phyloP scores from a whole-genome alignment of 2,888 invertebrate species.

The Nemotelus pantherinus region DNA sequence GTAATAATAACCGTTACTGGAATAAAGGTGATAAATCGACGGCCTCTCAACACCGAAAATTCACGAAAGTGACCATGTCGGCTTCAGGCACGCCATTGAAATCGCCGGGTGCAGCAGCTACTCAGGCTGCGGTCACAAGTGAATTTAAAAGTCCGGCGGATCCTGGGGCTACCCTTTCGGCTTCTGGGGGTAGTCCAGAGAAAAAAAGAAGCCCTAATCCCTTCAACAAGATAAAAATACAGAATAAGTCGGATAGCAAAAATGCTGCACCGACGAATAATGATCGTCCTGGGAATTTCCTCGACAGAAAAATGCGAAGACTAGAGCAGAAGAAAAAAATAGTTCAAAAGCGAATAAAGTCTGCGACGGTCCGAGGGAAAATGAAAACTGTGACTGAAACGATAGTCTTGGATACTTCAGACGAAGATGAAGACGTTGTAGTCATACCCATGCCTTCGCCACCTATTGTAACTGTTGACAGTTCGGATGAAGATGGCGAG shows the following conservation, averaged over 20 bases:
- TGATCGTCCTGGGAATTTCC: slow-evolving; percentile 49
- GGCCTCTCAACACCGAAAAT: slow-evolving; percentile 27
- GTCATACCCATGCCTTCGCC: slow-evolving; percentile 58
- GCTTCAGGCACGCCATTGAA: background rate
- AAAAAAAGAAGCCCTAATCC: slow-evolving; percentile 51
- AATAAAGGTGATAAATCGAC: background rate
- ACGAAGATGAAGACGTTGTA: slow-evolving; percentile 60
- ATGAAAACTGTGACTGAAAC: slow-evolving; percentile 50
- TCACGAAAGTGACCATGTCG: background rate
- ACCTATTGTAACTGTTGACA: slow-evolving; percentile 58
- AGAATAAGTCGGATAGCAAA: background rate
- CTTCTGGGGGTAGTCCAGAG: slow-evolving; percentile 53
- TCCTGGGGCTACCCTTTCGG: slow-evolving; percentile 43
- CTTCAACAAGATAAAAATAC: background rate
- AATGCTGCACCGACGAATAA: too few relatives aligned
- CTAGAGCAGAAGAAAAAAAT: slow-evolving; percentile 55
- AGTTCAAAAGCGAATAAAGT: slow-evolving; percentile 57
- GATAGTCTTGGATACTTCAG: slow-evolving; percentile 55
- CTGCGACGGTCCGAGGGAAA: slow-evolving; percentile 51
- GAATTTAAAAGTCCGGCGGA: background rate
- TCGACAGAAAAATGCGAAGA: slow-evolving; percentile 58
- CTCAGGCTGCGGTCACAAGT: background rate
- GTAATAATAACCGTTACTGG: slow-evolving; percentile 27
- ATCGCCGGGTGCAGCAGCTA: background rate
- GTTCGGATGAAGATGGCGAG: slow-evolving; percentile 56